Evolutionary conservation across 2,113 vertebrate genomes (phyloP), one percentile per base, ranked within the genome.

Genomic region (Gallinago paraguaiae): DNA sequence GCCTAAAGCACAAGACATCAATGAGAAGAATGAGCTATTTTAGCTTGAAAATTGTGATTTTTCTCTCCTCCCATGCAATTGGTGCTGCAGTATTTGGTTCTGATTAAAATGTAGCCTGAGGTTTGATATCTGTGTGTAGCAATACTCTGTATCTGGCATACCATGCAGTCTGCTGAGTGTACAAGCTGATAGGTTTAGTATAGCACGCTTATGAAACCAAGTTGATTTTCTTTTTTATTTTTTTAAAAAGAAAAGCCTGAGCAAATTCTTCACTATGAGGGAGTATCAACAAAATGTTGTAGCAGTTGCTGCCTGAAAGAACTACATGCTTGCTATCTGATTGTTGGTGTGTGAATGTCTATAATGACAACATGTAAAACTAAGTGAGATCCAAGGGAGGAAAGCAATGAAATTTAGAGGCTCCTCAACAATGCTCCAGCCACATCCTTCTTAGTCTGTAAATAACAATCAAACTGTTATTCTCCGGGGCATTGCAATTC

Each of bases 51-150:
- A 56, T 75, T 78, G 30, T 4, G 7, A 53, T 45, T 88, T 89
- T 75, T 84, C 37, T 83, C 60, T 77, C 37, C 78, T 90, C 65
- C 35, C 51, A 43, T 78, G 71, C 68, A 90, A 71, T 19, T 90
- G 64, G 31, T 78, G 14, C n/a, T 93, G 46, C 43, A 88, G 43
- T 90, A 28, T 82, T 96, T 93, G 87, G 56, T 83, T 92, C 64
- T 84, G 88, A 92, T 92, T 93, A 93, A 97, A 94, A 78, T 7
- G 10, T 56, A 88, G 71, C 85, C 86, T 57, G 82, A 81, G 76
- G 82, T 93, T 80, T 88, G 60, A 35, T 86, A 82, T 64, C 82
- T 76, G 22, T 0, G 0, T 78, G 60, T 46, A 70, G 48, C 30
- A 86, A 45, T 23, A 37, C 43, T 28, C 25, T 43, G 8, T 84